These are phyloP conservation scores for Amiota communis DNA, from an alignment of 2,888 invertebrate genomes.

Conservation along the genomic window DNA sequence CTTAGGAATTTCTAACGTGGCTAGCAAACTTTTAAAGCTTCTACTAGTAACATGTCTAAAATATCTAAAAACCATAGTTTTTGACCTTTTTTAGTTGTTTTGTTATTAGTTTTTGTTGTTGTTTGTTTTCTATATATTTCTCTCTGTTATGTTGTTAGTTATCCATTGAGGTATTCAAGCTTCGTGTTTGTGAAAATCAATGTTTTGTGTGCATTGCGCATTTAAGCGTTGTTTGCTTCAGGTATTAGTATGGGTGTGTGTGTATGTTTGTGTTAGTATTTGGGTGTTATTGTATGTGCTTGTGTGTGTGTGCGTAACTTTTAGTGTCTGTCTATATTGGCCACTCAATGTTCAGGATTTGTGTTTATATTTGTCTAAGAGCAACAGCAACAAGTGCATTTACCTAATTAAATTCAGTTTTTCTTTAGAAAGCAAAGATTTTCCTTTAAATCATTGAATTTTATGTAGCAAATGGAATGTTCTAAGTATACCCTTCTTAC, in stretches of 20 bases:
- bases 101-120: neutral
- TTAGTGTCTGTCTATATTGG: neutral
- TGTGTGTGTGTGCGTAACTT: slow-evolving; percentile 10
- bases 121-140: neutral
- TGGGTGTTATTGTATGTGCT: slow-evolving; percentile 22
- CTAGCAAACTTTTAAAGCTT: too few species aligned
- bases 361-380: slow-evolving; percentile 32
- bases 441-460: neutral
- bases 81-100: neutral
- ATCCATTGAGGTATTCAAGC: too few species aligned
- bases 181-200: neutral
- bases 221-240: slow-evolving; percentile 55
- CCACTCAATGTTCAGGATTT: neutral
- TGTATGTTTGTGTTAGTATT: neutral
- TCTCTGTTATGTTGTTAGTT: neutral
- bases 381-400: slow-evolving; percentile 32
- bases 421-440: neutral
- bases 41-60: too few species aligned
- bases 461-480: neutral
- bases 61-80: neutral
- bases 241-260: slow-evolving; percentile 1
- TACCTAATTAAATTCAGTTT: slow-evolving; percentile 32
- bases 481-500: too few species aligned
- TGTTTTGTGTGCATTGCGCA: slow-evolving; percentile 29
- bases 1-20: too few species aligned